Evolutionary conservation across 2,797 vertebrate genomes (phyloP).

Genomic region (Synaphobranchus kaupii): DNA sequence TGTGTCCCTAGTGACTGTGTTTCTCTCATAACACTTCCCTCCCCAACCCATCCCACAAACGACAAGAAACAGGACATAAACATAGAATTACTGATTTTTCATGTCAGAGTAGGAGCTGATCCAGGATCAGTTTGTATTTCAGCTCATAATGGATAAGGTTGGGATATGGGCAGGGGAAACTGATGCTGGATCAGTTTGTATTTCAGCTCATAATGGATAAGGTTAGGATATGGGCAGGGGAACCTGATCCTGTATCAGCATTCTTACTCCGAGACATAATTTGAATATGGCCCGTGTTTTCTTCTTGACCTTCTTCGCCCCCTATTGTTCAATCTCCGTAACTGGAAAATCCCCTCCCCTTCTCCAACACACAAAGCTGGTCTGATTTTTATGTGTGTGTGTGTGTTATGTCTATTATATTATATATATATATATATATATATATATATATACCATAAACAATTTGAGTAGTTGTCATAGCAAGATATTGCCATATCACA

Average conservation of each 20-base stretch:
- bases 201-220: too few species aligned
- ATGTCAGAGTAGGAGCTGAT: not conserved
- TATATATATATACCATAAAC: too few species aligned
- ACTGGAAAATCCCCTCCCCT: not conserved
- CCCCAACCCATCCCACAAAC: not conserved
- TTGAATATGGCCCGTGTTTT: not conserved
- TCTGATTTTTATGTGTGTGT: not conserved
- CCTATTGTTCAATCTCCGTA: not conserved
- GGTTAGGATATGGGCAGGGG: not conserved
- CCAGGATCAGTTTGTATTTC: not conserved
- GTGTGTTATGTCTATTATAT: not conserved
- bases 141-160: not conserved
- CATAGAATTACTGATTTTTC: not conserved
- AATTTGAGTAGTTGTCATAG: too few species aligned
- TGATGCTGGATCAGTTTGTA: not conserved
- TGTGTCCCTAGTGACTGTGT: not conserved
- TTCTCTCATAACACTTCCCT: not conserved
- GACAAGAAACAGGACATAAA: not conserved
- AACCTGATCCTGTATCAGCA: not conserved
- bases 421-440: too few species aligned
- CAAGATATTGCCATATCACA: not conserved
- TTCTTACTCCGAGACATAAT: not conserved
- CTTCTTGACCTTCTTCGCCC: not conserved
- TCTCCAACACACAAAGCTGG: not conserved
- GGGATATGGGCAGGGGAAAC: not conserved